Evolutionary conservation across 2,797 vertebrate species (phyloP).

Genomic region (Monodelphis domestica): DNA sequence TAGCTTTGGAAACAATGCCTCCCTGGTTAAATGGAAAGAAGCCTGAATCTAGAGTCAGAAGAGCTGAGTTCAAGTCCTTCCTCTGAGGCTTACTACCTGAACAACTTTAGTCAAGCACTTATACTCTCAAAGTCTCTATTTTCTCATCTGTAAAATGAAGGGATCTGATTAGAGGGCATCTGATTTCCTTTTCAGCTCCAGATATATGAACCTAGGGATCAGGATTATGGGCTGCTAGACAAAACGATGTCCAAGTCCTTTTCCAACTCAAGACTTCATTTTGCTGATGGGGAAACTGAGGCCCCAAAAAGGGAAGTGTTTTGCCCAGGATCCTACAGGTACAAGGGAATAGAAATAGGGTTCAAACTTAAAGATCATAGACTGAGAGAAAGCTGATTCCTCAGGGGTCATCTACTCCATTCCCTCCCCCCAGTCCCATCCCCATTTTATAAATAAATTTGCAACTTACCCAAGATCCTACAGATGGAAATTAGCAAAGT

Average conservation of each 20-base stretch:
- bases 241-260: not conserved
- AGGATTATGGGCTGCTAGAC: not conserved
- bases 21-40: not conserved
- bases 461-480: not conserved
- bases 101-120: not conserved
- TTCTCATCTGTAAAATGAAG: not conserved
- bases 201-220: not conserved
- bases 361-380: not conserved
- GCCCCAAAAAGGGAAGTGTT: not conserved
- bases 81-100: not conserved
- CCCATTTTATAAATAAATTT: not conserved
- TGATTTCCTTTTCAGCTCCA: not conserved
- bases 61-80: not conserved
- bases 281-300: not conserved
- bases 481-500: not conserved
- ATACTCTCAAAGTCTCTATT: not conserved
- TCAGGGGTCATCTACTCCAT: not conserved
- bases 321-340: not conserved
- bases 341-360: not conserved
- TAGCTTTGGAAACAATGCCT: not conserved
- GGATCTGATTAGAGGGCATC: not conserved
- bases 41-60: not conserved
- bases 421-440: too few species aligned
- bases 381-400: not conserved
- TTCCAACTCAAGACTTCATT: not conserved